A percentile compares a stretch with the other conserved stretches of the same genome.
These are phyloP conservation scores for Beris chalybata DNA, from an alignment of 2,888 invertebrate genomes.

Conservation along the genomic window DNA sequence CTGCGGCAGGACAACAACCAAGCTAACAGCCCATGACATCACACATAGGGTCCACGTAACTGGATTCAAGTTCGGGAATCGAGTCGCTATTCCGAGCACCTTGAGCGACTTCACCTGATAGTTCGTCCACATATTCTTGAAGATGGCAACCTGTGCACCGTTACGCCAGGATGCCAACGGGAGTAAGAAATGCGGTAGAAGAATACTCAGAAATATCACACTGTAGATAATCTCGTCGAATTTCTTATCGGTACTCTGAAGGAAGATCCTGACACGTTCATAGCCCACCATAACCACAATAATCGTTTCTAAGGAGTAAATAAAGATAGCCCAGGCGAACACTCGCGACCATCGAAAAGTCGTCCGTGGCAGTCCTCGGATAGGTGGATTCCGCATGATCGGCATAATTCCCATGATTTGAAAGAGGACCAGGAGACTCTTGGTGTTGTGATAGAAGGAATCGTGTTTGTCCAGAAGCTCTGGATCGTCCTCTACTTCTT, in stretches of 20 bases:
- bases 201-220: constrained; percentile 72
- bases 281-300: constrained; percentile 60
- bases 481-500: constrained; percentile 54
- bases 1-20: constrained; percentile 68
- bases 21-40: constrained; percentile 67
- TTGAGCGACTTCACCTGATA: constrained; percentile 64
- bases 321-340: constrained; percentile 67
- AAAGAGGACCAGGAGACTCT: constrained; percentile 69
- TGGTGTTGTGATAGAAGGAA: constrained; percentile 71
- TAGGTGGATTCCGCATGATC: constrained; percentile 64
- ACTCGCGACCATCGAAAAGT: constrained; percentile 69
- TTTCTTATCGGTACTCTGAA: constrained; percentile 64
- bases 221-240: constrained; percentile 77
- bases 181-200: constrained; percentile 70
- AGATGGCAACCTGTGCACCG: constrained; percentile 70
- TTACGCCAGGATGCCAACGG: constrained; percentile 73
- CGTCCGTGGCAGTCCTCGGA: constrained; percentile 58
- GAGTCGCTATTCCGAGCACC: constrained; percentile 61
- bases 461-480: constrained; percentile 67
- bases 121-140: constrained; percentile 78
- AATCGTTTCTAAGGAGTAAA: constrained; percentile 65
- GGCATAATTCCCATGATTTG: constrained; percentile 79
- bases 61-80: constrained; percentile 65
- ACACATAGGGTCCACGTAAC: constrained; percentile 68
- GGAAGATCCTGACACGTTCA: constrained; percentile 61